phyloP scores from a whole-genome alignment of 2,113 vertebrate species.

The human (Homo sapiens) region GRCh38 chr12:30742001-30742500 shows the following conservation, averaged over 20 bases:
- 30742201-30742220: neutral
- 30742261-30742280: neutral
- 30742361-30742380: neutral
- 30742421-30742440: neutral
- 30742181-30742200: neutral
- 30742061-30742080: neutral
- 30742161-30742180: neutral
- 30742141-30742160: neutral
- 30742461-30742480: neutral
- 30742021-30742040: neutral
- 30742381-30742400: neutral
- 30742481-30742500: neutral
- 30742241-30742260: neutral
- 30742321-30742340: neutral
- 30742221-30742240: neutral
- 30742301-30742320: neutral
- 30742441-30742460: neutral
- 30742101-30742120: neutral
- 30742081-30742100: slow-evolving; percentile 7
- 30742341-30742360: neutral
- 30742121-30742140: neutral
- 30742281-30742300: neutral
- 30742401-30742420: neutral
- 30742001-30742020: neutral
- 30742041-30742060: neutral